Evolutionary conservation across 2,113 vertebrate species (phyloP).

Genomic region (Speoplatyrhinus poulsoni): DNA sequence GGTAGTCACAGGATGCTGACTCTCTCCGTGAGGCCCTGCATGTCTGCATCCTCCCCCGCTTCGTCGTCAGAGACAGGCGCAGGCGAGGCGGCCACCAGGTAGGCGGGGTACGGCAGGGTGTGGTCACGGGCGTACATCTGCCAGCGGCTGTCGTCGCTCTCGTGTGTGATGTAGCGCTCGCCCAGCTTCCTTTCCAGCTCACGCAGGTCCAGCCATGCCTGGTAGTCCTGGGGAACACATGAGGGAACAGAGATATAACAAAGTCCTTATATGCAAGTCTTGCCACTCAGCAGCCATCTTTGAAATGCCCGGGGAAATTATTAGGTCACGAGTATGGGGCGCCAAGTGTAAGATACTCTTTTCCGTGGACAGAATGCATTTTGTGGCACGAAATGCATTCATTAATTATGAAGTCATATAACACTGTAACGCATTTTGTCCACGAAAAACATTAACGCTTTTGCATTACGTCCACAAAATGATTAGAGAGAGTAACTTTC

Average conservation of each 20-base stretch:
- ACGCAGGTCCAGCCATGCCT: slow-evolving; percentile 88
- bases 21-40: slow-evolving; percentile 86
- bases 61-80: slow-evolving; percentile 57
- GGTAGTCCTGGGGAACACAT: slow-evolving; percentile 80
- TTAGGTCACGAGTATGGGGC: no score
- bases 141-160: slow-evolving; percentile 91
- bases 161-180: slow-evolving; percentile 89
- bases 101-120: slow-evolving; percentile 75
- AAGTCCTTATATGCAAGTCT: no score
- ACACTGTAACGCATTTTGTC: no score
- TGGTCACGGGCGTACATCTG: slow-evolving; percentile 80
- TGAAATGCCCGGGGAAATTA: no score
- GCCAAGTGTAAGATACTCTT: no score
- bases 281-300: no score
- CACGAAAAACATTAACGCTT: no score
- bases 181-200: slow-evolving; percentile 87
- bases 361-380: no score
- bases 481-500: no score
- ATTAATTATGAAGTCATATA: no score
- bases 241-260: slow-evolving; percentile 4
- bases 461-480: no score
- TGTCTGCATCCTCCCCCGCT: slow-evolving; percentile 74
- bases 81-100: slow-evolving; percentile 67
- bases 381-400: no score
- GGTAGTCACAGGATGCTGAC: slow-evolving; percentile 87